Evolutionary conservation across 2,797 vertebrate genomes (phyloP), one percentile per base, ranked within the genome.

Genomic region (Leuciscus waleckii): DNA sequence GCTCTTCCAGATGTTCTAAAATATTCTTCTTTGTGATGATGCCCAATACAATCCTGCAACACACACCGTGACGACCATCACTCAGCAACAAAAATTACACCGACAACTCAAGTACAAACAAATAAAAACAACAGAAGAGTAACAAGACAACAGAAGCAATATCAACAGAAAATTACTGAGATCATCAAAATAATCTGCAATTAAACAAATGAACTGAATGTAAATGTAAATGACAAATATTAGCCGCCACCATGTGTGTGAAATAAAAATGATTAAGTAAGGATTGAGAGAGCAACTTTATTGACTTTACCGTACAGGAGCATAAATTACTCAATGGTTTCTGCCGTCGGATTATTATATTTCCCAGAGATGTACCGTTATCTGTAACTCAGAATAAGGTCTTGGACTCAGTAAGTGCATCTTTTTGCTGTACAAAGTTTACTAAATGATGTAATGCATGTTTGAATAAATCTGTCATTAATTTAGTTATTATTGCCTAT

Each of bases 21-120:
- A 99, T 98, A 97, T 99, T 99, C 98, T 99, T 99, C 98, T 99
- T 99, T 95, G 98, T 99, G 98, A 99, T 99, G 98, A 99, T 98
- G 94, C 98, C 98, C 98, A 99, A 99, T 96, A 99, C 95, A 98
- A 96, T 98, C 98, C 98, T 99, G 98, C 95, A 99, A 99, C 97
- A 99, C 97, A 99, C 97, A 96, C 97, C 91, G 95, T 96, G 95
- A 96, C 94, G 95, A 96, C 96, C 92, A 96, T 97, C 97, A 98
- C 96, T 97, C 91, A 89, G 93, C 92, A 93, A 91, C 77, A 83
- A 67, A 85, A 63, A 82, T 32, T 67, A 87, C 76, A 82, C 79
- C 90, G 32, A 90, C 69, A 90, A 91, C 85, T 89, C 54, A 91
- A 85, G 91, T 35, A 91, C 73, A 91, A 74, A 65, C 71, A 95